These are phyloP conservation scores for Ichneumoninae sp. DNA, from an alignment of 2,888 invertebrate genomes.

Conservation along the genomic window DNA sequence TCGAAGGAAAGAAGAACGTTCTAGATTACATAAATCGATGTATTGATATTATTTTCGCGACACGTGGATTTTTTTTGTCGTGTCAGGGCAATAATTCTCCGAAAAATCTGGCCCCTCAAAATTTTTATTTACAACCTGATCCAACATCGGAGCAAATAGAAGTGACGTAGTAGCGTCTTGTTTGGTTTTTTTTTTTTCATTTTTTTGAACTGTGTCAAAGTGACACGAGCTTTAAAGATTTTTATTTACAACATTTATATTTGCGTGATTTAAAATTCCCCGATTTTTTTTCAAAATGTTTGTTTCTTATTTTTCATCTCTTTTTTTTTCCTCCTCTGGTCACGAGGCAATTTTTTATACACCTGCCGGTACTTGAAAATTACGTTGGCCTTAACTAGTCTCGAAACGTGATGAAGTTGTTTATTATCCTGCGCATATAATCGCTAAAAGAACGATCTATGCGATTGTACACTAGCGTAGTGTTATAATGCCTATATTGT, in stretches of 20 bases:
- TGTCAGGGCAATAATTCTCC: not conserved
- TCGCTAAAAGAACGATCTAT: conserved; percentile 20
- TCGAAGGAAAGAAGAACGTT: no score
- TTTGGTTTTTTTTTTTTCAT: not conserved
- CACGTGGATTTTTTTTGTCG: not conserved
- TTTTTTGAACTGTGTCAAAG: not conserved
- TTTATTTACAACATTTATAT: conserved; percentile 11
- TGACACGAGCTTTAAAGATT: conserved; percentile 1
- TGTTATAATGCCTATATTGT: conserved; percentile 50
- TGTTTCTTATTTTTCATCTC: not conserved
- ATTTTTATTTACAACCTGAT: not conserved
- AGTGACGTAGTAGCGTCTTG: not conserved
- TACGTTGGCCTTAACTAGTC: conserved; percentile 58
- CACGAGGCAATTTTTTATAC: conserved; percentile 11
- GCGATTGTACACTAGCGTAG: not conserved
- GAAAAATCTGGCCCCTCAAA: not conserved
- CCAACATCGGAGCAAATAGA: not conserved
- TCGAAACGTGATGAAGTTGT: conserved; percentile 65
- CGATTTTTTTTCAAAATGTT: not conserved
- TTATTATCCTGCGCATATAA: conserved; percentile 57
- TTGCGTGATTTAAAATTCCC: not conserved
- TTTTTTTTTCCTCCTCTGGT: conserved; percentile 13
- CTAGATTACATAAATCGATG: not conserved
- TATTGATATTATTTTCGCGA: not conserved
- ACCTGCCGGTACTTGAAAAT: conserved; percentile 18